Evolutionary conservation across 2,888 invertebrate genomes (phyloP).

Genomic region (Acrobasis repandana): DNA sequence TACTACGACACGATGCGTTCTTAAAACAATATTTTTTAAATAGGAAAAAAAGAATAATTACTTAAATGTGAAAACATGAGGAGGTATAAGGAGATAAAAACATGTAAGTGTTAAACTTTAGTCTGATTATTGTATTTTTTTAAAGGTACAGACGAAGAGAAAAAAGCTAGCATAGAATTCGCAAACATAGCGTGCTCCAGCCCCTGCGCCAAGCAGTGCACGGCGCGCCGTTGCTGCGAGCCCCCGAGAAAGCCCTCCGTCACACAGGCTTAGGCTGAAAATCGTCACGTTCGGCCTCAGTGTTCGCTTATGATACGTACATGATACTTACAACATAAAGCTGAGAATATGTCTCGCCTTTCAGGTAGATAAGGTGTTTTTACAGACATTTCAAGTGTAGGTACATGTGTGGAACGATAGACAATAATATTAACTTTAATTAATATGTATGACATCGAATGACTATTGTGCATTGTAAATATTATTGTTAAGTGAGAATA

Average conservation of each 20-base stretch:
- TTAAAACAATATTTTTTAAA: no score
- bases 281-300: slow-evolving; percentile 2
- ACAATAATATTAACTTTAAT: background rate
- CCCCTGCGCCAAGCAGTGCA: slow-evolving; percentile 76
- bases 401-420: background rate
- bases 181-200: slow-evolving; percentile 63
- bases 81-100: no score
- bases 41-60: no score
- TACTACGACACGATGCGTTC: no score
- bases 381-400: background rate
- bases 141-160: slow-evolving; percentile 69
- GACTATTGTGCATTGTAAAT: slow-evolving; percentile 17
- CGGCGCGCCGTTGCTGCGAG: slow-evolving; percentile 67
- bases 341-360: background rate
- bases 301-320: slow-evolving; percentile 2
- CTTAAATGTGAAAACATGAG: no score
- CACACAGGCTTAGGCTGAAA: slow-evolving; percentile 55
- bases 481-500: slow-evolving; percentile 16
- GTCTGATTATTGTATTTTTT: slow-evolving; percentile 7
- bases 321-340: background rate
- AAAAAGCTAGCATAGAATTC: slow-evolving; percentile 64
- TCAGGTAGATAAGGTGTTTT: background rate
- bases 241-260: slow-evolving; percentile 55
- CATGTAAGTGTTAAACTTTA: no score
- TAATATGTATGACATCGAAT: background rate